Evolutionary conservation across 2,797 vertebrate species (phyloP), one percentile per base, ranked within the genome.

Genomic region (Pagetopsis macropterus): DNA sequence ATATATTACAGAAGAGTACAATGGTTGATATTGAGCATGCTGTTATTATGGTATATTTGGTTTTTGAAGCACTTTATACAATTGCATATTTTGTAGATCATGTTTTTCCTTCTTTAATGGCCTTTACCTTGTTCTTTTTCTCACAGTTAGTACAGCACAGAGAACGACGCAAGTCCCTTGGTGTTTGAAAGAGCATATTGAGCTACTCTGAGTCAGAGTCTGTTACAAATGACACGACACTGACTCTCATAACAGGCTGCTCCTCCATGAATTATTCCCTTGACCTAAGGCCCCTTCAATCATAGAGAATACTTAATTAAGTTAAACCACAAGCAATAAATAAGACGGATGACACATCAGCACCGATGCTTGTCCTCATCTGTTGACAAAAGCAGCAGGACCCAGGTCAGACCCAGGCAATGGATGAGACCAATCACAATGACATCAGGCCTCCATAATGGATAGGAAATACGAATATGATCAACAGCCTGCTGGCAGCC

Each of bases 291-390:
- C 78, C 76, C 51, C 41, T 76, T 93, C 89, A 87, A 89, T 93
- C 93, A 93, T 80, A 71, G 81, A 46, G 70, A 78, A 75, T 84
- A 88, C 74, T 90, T 93, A 92, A 94, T 94, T 91, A 93, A 88
- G 89, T 93, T 93, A 90, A 91, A 92, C 88, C 89, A 76, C 83
- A 84, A 85, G 89, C 91, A 92, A 92, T 91, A 92, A 93, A 93
- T 85, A 89, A 87, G 87, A 91, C 54, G 41, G 62, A 88, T 61
- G 85, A 89, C 84, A 84, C 85, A 78, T 88, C 85, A 65, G 75
- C 78, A 31, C 84, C 66, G 83, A 88, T 85, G 86, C 82, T 76
- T 78, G 73, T 83, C 75, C 72, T 84, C 88, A 82, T 83, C 82
- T 37, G 64, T 72, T 91, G 92, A 90, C 87, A 84, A 87, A 87